Evolutionary conservation across 2,113 vertebrate genomes (phyloP).

Genomic region (Pogona vitticeps): DNA sequence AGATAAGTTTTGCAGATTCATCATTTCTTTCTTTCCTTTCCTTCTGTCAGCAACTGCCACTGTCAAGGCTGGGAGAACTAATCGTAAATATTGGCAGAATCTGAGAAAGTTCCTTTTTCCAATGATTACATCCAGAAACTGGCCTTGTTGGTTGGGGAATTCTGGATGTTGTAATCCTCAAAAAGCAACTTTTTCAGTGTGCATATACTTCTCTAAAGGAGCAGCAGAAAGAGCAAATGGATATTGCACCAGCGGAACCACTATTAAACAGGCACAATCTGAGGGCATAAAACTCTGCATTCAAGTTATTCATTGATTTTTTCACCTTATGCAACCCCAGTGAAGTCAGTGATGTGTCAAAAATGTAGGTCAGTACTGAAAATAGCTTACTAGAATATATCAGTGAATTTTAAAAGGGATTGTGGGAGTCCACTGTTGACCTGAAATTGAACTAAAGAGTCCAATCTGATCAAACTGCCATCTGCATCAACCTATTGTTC

Average conservation of each 20-base stretch:
- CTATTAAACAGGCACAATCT: slow-evolving; percentile 1
- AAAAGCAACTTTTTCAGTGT: background rate
- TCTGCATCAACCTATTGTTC: slow-evolving; percentile 32
- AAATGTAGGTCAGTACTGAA: background rate
- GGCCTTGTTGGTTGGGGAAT: too few relatives aligned
- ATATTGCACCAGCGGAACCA: background rate
- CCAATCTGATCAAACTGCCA: slow-evolving; percentile 10
- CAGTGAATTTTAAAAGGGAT: background rate
- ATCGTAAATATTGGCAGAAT: too few relatives aligned
- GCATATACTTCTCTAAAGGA: background rate
- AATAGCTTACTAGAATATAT: background rate
- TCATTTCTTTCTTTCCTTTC: too few relatives aligned
- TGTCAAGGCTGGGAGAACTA: too few relatives aligned
- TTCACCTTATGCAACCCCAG: background rate
- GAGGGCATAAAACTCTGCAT: slow-evolving; percentile 33
- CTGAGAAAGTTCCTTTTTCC: too few relatives aligned
- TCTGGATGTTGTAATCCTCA: too few relatives aligned
- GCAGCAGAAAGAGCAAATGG: background rate
- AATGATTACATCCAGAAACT: too few relatives aligned
- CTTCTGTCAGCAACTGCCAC: too few relatives aligned
- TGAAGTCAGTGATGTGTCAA: slow-evolving; percentile 41
- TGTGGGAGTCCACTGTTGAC: slow-evolving; percentile 21
- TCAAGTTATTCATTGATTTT: slow-evolving; percentile 51
- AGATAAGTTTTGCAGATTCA: too few relatives aligned
- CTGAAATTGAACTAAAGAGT: slow-evolving; percentile 18